Percentiles rank a stretch among this genome's conserved stretches.
phyloP scores from a whole-genome alignment of 2,888 invertebrate species.

The Drosophila mulleri region DNA sequence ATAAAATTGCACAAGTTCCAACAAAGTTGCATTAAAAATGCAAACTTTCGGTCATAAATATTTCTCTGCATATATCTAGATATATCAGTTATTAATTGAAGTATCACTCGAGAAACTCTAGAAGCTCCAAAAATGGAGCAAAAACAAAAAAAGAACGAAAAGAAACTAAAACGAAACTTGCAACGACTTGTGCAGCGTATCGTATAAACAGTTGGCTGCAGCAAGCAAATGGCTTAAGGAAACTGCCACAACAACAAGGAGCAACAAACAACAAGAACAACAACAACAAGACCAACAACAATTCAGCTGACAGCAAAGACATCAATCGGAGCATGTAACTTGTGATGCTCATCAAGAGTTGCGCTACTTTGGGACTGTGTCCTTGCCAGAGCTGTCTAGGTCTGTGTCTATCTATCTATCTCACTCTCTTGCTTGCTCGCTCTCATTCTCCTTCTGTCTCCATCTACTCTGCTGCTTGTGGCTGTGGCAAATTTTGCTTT shows the following conservation, averaged over 20 bases:
- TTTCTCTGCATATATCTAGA: not conserved
- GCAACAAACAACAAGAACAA: not conserved
- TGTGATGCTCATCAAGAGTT: constrained; percentile 55
- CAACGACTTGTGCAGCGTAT: not conserved
- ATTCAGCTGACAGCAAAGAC: constrained; percentile 5
- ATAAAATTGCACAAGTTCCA: not conserved
- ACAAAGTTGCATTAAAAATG: not conserved
- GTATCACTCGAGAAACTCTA: not conserved
- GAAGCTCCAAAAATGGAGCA: not conserved
- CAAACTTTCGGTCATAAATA: not conserved
- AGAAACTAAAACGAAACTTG: constrained; percentile 7
- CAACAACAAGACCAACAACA: constrained; percentile 2
- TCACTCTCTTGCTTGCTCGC: not conserved
- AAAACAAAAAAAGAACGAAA: constrained; percentile 10
- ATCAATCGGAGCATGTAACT: constrained; percentile 35
- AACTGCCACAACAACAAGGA: not conserved
- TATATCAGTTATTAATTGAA: not conserved
- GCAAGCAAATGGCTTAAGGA: constrained; percentile 32
- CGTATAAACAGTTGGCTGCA: constrained; percentile 11
- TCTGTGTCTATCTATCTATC: constrained; percentile 19
- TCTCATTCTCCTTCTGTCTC: not conserved
- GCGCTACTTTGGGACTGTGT: constrained; percentile 36
- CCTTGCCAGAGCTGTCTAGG: constrained; percentile 22
- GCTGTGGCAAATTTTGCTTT: constrained; percentile 54
- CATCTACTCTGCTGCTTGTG: constrained; percentile 30